Evolutionary conservation across 2,113 vertebrate genomes (phyloP), one percentile per base, ranked within the genome.

Genomic region (zebrafish (Danio rerio)): DNA sequence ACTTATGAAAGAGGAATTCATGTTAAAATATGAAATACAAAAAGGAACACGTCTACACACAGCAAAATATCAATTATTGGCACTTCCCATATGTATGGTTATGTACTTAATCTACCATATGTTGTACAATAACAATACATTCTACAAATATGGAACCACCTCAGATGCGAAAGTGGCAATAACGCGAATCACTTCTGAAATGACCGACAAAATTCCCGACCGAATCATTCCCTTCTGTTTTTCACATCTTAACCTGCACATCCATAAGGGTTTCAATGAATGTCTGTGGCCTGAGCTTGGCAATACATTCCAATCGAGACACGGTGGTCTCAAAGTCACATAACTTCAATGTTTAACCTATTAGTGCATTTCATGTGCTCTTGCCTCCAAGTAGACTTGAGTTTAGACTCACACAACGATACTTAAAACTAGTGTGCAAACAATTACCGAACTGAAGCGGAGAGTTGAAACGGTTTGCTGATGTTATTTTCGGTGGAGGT

Each of bases 351-450:
- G 90, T 89, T n/a, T 59, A 90, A 91, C 91, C 93, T 90, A 92
- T 93, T 93, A 94, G 93, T 94, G 94, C 94, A 93, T 94, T 92
- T 92, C 90, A 92, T 92, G 94, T 93, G 93, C 93, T 92, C 90
- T 93, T 90, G 89, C 88, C 88, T 87, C 80, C n/a, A 61, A 88
- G 88, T 89, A 88, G 83, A 88, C 84, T 80, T 91, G 55, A 93
- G 85, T 89, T 88, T 88, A 78, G 70, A 62, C 89, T 85, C 88
- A 65, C 88, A 65, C 49, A 18, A 91, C 81, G 58, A 80, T 85
- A 86, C 85, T 85, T 42, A 87, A 89, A 89, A 91, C 86, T 83
- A 83, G 87, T 92, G 88, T 79, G 79, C 86, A 88, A 86, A 89
- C 82, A 81, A 59, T 89, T 86, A 90, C 89, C 87, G 89, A 91